A percentile compares a stretch with the other conserved stretches of the same genome.
phyloP scores from a whole-genome alignment of 2,888 invertebrate species.

The Hololepta plana region DNA sequence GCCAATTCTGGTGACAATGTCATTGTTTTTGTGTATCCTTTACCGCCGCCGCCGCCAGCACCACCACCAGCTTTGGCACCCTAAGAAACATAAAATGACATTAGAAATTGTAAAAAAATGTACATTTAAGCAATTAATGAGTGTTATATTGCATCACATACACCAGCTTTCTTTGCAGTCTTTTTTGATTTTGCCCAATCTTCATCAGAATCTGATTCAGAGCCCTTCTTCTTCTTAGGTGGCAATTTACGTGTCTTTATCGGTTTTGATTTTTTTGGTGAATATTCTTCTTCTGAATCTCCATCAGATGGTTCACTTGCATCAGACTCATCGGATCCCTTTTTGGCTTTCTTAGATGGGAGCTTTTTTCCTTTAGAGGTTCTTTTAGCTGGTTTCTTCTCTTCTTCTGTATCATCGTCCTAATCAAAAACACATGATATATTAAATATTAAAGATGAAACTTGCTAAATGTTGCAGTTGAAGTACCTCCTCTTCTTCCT shows the following conservation, averaged over 20 bases:
- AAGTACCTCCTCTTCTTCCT: slow-evolving; percentile 18
- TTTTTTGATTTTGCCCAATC: slow-evolving; percentile 47
- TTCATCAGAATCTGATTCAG: slow-evolving; percentile 48
- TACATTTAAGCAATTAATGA: too few relatives aligned
- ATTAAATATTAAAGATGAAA: slow-evolving; percentile 1
- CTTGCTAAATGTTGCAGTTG: slow-evolving; percentile 9
- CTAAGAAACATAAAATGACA: slow-evolving; percentile 10
- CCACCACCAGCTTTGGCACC: slow-evolving; percentile 14
- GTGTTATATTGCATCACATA: slow-evolving; percentile 4
- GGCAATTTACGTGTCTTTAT: slow-evolving; percentile 33
- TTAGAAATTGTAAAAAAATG: not conserved
- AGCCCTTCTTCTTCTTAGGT: slow-evolving; percentile 41
- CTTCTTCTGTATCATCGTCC: slow-evolving; percentile 31
- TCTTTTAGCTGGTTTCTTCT: slow-evolving; percentile 38
- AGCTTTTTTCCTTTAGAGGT: slow-evolving; percentile 24
- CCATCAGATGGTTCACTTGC: slow-evolving; percentile 31
- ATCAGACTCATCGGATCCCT: slow-evolving; percentile 31
- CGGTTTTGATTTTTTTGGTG: slow-evolving; percentile 36
- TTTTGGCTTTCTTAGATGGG: slow-evolving; percentile 30
- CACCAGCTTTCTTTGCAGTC: slow-evolving; percentile 27
- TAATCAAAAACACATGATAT: slow-evolving; percentile 14
- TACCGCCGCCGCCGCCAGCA: slow-evolving; percentile 27
- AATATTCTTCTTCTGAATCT: slow-evolving; percentile 41
- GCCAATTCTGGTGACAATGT: slow-evolving; percentile 72
- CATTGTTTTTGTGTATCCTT: slow-evolving; percentile 72